These are phyloP conservation scores for Vesta saturnalis DNA, from an alignment of 2,888 invertebrate species.

Conservation along the genomic window DNA sequence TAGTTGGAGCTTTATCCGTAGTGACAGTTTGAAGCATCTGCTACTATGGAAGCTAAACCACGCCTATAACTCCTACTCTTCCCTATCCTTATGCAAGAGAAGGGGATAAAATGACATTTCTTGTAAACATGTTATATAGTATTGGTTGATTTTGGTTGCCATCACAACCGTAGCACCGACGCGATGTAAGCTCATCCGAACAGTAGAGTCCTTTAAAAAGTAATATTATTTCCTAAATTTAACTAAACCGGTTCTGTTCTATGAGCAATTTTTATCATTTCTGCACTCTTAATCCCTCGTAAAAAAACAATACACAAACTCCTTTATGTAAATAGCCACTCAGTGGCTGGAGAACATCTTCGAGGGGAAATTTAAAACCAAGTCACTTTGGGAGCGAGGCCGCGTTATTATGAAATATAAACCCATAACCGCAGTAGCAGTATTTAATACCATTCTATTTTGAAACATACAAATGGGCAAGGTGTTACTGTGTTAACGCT, in stretches of 20 bases:
- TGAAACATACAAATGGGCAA: slow-evolving; percentile 26
- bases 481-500: slow-evolving; percentile 31
- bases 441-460: slow-evolving; percentile 35
- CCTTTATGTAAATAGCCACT: slow-evolving; percentile 49
- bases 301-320: slow-evolving; percentile 45
- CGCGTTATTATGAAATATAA: slow-evolving; percentile 35
- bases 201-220: background rate
- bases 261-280: slow-evolving; percentile 10
- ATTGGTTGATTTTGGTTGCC: slow-evolving; percentile 52
- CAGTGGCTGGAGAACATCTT: slow-evolving; percentile 50
- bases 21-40: slow-evolving; percentile 50
- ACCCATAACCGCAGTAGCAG: slow-evolving; percentile 20
- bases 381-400: slow-evolving; percentile 45
- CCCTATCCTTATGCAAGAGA: slow-evolving; percentile 14
- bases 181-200: too few species aligned
- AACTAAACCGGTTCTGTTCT: background rate
- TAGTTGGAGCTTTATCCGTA: slow-evolving; percentile 38
- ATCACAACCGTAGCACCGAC: slow-evolving; percentile 42
- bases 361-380: slow-evolving; percentile 48
- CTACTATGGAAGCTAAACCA: slow-evolving; percentile 48
- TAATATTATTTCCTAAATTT: background rate
- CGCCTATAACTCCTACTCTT: slow-evolving; percentile 47
- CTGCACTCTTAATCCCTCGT: slow-evolving; percentile 10
- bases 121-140: slow-evolving; percentile 39
- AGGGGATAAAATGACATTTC: slow-evolving; percentile 45